Evolutionary conservation across 2,797 vertebrate genomes (phyloP).

Genomic region (Acanthurus leucopareius): DNA sequence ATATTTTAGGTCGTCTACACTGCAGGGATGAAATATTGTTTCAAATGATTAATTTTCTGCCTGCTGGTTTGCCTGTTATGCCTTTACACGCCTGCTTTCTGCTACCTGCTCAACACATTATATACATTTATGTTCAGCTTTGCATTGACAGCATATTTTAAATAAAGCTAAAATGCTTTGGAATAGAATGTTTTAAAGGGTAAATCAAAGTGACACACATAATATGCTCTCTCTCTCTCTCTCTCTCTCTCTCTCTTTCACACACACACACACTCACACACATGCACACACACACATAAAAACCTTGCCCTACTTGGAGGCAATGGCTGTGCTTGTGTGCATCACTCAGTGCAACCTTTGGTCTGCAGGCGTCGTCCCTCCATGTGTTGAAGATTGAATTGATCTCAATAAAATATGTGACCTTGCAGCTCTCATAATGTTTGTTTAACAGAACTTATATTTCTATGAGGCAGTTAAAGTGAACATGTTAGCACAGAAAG

Average conservation of each 20-base stretch:
- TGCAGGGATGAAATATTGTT: no score
- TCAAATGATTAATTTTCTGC: background rate
- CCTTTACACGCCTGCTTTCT: background rate
- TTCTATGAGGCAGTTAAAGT: slow-evolving; percentile 23
- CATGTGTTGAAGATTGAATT: slow-evolving; percentile 54
- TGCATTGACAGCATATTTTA: background rate
- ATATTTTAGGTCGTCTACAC: no score
- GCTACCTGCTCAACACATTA: background rate
- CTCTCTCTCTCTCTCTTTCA: background rate
- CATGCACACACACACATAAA: slow-evolving; percentile 2
- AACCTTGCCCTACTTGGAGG: background rate
- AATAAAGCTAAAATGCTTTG: slow-evolving; percentile 5
- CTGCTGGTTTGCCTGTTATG: background rate
- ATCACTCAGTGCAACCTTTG: slow-evolving; percentile 51
- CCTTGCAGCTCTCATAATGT: slow-evolving; percentile 13
- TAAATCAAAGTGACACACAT: slow-evolving; percentile 20
- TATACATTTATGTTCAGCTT: background rate
- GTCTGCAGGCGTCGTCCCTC: slow-evolving; percentile 20
- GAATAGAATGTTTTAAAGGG: slow-evolving; percentile 18
- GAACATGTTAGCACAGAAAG: slow-evolving; percentile 6
- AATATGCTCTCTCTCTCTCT: background rate
- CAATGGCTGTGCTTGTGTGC: slow-evolving; percentile 20
- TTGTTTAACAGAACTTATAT: slow-evolving; percentile 24
- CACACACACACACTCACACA: background rate
- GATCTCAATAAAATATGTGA: slow-evolving; percentile 55